Evolutionary conservation across 1,140 invertebrate genomes (phyloP), one percentile per base, ranked within the genome.

Genomic region (Hyles euphorbiae): DNA sequence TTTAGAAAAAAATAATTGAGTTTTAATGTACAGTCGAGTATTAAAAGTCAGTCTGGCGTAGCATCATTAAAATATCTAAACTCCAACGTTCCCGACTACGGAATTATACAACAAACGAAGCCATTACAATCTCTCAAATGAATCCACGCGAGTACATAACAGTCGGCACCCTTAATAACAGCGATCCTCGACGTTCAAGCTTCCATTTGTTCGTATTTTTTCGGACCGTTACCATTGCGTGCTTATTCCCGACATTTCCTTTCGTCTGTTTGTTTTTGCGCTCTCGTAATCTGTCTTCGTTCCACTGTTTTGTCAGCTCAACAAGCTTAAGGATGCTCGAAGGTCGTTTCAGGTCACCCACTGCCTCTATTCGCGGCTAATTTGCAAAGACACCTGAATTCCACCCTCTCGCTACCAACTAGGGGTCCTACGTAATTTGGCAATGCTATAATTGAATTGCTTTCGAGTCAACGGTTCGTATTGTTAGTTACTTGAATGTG

Each of bases 241-340:
- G 50, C 50, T 52, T 32, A 52, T 52, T 52, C 50, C 33, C 32
- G 9, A 34, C 50, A 34, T 52, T 52, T 52, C 50, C 50, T 52
- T 52, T 52, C 22, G 22, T 52, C 34, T 52, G 34, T 32, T 52
- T 52, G 50, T 52, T 52, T 52, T 52, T 52, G 50, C 50, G 32
- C 50, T 33, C 50, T 52, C 50, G 50, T 34, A 52, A 52, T 52
- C 50, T 52, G 50, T 52, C 50, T 52, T 52, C 50, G 50, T 52
- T 52, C 33, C 50, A 52, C 50, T 52, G 50, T 52, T 52, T 52
- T 52, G 50, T 52, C 50, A 52, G 50, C 36, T 40, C 36, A 40
- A 40, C 36, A 40, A 34, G 50, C 50, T 34, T 34, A 34, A 34
- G 50, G n/a, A 52, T 52, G n/a, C 50, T 52, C 33, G 32, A 52